phyloP scores from a whole-genome alignment of 2,888 invertebrate genomes.

The Cheilosia impressa region DNA sequence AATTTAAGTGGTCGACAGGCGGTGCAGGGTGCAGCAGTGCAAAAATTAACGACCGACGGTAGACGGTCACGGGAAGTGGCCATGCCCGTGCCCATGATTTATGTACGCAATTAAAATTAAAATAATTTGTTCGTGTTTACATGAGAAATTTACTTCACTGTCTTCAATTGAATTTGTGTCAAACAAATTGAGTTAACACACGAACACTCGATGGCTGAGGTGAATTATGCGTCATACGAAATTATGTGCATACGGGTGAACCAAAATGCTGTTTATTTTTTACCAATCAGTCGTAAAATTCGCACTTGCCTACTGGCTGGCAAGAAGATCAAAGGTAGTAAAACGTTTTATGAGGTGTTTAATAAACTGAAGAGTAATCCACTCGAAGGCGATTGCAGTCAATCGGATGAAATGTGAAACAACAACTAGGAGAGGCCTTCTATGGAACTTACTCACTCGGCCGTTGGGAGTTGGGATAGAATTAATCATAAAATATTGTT shows the following conservation, averaged over 20 bases:
- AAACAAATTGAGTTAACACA: constrained; percentile 57
- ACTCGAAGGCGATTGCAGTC: constrained; percentile 13
- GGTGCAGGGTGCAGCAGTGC: constrained; percentile 1
- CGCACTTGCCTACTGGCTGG: neutral
- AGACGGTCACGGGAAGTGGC: neutral
- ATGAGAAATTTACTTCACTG: constrained; percentile 54
- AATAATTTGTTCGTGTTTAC: constrained; percentile 51
- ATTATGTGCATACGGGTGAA: constrained; percentile 11
- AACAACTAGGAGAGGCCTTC: neutral
- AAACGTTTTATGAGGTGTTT: constrained; percentile 63
- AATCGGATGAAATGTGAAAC: constrained; percentile 35
- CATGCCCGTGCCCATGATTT: constrained; percentile 34
- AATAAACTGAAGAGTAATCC: constrained; percentile 39
- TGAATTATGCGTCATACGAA: constrained; percentile 11
- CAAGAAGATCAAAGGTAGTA: constrained; percentile 4
- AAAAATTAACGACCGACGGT: constrained; percentile 46
- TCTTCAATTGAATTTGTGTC: constrained; percentile 54
- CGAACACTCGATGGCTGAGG: neutral
- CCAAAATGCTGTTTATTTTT: constrained; percentile 32
- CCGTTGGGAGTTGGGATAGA: constrained; percentile 22
- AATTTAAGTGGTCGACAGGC: constrained; percentile 44
- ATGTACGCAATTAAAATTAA: constrained; percentile 64
- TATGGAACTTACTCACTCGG: neutral
- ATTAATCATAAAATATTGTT: constrained; percentile 70
- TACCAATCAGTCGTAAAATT: constrained; percentile 46